Evolutionary conservation across 2,888 invertebrate genomes (phyloP), one percentile per base, ranked within the genome.

Genomic region (Heliconius sara): DNA sequence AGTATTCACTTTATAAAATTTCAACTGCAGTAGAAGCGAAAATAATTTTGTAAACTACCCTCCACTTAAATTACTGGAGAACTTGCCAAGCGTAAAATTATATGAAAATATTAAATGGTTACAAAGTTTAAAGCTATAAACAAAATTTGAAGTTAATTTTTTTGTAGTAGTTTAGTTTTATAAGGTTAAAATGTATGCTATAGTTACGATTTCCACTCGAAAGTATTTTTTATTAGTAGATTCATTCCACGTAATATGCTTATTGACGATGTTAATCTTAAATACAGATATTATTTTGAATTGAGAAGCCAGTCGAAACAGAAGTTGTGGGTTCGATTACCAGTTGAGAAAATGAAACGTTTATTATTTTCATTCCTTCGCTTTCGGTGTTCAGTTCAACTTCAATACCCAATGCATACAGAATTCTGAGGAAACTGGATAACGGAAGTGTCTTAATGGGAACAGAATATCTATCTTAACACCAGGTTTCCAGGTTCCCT

Each of bases 21-120:
- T 73, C 10, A 60, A 34, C 60, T 9, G 60, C 25, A 19, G 19
- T 52, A 22, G 52, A 52, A 7, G 52, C 6, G 57, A 30, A 25
- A 34, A 60, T 39, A 60, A 60, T 60, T 73, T 60, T 73, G 60
- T 25, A 60, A 73, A 60, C 39, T 73, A 73, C 73, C 73, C 60
- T 60, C 34, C 73, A 73, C 39, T 73, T 73, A 60, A 73, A 39
- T n/a, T 34, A 34, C 73, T 39, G 25, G 60, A 34, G n/a, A 73
- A 73, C 60, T 73, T 73, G 73, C 73, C 73, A 73, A 60, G 60
- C 60, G 73, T 73, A 73, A 73, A 73, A 73, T 60, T 73, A 34
- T 73, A 47, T 70, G 70, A 70, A 70, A 68, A 43, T 47, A 43
- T 43, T 70, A 70, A 43, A 47, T 70, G 43, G 43, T 70, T 70